These are phyloP conservation scores for Euphydryas editha DNA, from an alignment of 2,888 invertebrate species.

Conservation along the genomic window DNA sequence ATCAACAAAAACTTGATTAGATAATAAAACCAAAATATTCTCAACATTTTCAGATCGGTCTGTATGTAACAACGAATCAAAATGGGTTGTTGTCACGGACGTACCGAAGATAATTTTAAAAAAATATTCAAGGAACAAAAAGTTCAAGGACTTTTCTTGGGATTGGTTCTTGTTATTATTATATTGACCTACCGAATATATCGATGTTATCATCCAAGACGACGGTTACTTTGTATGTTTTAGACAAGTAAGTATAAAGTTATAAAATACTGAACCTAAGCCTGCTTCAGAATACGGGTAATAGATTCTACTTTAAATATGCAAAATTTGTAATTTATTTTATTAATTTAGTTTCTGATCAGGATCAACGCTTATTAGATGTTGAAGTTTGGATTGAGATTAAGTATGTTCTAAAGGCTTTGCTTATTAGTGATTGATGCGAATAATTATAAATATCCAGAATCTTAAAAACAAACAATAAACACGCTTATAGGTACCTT, in stretches of 20 bases:
- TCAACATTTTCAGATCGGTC: neutral
- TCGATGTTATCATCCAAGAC: conserved; percentile 52
- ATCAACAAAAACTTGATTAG: too few species aligned
- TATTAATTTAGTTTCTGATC: too few species aligned
- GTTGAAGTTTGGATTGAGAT: too few species aligned
- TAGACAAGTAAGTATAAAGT: neutral
- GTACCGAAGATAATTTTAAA: conserved; percentile 48
- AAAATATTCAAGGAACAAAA: conserved; percentile 51
- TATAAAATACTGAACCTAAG: neutral
- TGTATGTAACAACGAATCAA: conserved; percentile 17
- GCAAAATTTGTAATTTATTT: too few species aligned
- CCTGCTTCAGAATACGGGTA: too few species aligned
- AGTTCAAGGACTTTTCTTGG: conserved; percentile 47
- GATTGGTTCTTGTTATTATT: conserved; percentile 47
- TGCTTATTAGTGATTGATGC: too few species aligned
- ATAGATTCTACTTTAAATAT: too few species aligned
- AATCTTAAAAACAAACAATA: too few species aligned
- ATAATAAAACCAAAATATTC: neutral
- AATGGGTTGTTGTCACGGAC: conserved; percentile 57
- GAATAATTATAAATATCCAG: too few species aligned
- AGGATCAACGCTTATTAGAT: too few species aligned
- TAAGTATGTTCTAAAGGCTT: too few species aligned
- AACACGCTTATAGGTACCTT: too few species aligned
- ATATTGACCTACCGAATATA: conserved; percentile 54
- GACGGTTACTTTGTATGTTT: conserved; percentile 40